These are phyloP conservation scores for Ovibos moschatus DNA, from an alignment of 2,113 vertebrate species.

Conservation along the genomic window DNA sequence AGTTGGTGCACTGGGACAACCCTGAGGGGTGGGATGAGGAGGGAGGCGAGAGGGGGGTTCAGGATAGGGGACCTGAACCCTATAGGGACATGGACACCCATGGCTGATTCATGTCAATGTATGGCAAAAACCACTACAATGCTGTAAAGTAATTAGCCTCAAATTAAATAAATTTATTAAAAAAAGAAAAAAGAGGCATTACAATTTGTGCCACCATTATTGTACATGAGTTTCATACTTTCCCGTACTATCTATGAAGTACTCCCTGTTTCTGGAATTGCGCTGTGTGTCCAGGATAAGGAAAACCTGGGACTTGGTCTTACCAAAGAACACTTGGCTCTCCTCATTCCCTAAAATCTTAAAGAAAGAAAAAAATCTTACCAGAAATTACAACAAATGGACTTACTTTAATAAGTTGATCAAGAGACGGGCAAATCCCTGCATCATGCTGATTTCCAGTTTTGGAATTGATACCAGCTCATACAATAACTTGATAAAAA, in stretches of 20 bases:
- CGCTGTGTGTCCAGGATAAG: background rate
- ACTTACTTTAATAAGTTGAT: constrained; percentile 97
- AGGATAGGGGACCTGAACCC: background rate
- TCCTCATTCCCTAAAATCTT: constrained; percentile 23
- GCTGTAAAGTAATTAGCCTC: background rate
- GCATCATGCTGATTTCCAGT: constrained; percentile 99
- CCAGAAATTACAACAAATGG: background rate
- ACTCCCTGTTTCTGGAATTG: background rate
- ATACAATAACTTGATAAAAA: constrained; percentile 95
- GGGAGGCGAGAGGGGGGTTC: background rate
- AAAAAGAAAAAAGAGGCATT: background rate
- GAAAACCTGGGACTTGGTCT: background rate
- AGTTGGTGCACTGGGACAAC: background rate
- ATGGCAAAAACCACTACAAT: background rate
- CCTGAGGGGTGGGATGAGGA: background rate
- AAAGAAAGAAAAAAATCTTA: background rate
- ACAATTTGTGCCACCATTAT: background rate
- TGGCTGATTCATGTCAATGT: background rate
- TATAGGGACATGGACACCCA: background rate
- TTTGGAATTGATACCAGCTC: constrained; percentile 95
- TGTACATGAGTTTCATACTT: background rate
- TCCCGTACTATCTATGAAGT: background rate
- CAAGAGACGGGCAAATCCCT: constrained; percentile 94
- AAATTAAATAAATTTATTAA: background rate
- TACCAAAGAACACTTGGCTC: background rate